Base-by-base conservation (phyloP, 1,140 invertebrate species). In the Heliconius hermathena region DNA sequence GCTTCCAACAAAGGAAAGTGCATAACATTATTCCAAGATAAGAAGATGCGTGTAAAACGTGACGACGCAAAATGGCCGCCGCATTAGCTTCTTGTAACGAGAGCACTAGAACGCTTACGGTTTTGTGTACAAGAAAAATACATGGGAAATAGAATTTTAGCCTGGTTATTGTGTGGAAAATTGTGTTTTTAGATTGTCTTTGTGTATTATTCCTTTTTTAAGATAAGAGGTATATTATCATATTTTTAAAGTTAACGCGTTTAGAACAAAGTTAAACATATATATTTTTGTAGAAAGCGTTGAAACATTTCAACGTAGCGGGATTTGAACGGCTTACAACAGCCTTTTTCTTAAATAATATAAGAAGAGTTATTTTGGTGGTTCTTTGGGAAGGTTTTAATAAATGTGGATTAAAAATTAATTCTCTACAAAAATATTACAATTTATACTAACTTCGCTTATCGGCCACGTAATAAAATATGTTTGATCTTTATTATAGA, bases 51-150 rank as follows among this genome's bases (percentile, higher is more conserved):
- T 76, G 41, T 73, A 73, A 76, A 76, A 76, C 79, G 79, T 80
- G 74, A 77, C 76, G 52, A 60, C 33, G 72, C 71, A 81, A 81
- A 77, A 77, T 81, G 76, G 76, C 80, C 52, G 60, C 72, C 75
- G 41, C 71, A 81, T 81, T 79, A 79, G 78, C 78, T 73, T 36
- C 79, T 76, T 72, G 54, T 80, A 60, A 80, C 74, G 66, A 80
- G 74, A n/a, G 74, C 38, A 80, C 74, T 60, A 73, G 52, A 38
- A 71, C 74, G 33, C 78, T 76, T 52, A 66, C 60, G 60, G 22
- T 26, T 66, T 26, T 66, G 22, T 66, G 11, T 66, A 66, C n/a
- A 66, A 29, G 22, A 66, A 66, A 66, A 66, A 66, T 66, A 66
- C 22, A 66, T 66, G 60, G 60, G 22, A 66, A 66, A 66, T 66